Evolutionary conservation across 2,113 vertebrate species (phyloP).

Genomic region (Orthonyx spaldingii): DNA sequence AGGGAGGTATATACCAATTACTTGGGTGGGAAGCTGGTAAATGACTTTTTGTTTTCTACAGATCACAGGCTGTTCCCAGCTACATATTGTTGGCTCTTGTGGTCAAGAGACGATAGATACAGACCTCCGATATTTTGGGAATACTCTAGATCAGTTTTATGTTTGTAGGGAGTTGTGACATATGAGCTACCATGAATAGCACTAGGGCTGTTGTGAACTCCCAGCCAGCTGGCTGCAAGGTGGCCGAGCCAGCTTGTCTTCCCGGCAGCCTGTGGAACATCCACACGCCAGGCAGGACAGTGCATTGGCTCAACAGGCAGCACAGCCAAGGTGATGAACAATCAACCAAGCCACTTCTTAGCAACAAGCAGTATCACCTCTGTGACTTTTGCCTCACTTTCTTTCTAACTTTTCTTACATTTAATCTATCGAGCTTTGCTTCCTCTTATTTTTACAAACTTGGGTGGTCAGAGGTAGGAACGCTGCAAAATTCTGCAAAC

Average conservation of each 20-base stretch:
- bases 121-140: background rate
- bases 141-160: slow-evolving; percentile 28
- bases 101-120: background rate
- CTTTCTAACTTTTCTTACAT: background rate
- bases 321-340: background rate
- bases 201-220: background rate
- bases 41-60: slow-evolving; percentile 8
- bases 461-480: background rate
- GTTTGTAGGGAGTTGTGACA: background rate
- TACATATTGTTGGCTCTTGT: background rate
- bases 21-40: slow-evolving; percentile 13
- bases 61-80: background rate
- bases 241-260: background rate
- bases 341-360: background rate
- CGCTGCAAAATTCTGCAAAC: background rate
- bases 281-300: accelerated
- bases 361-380: background rate
- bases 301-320: background rate
- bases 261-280: background rate
- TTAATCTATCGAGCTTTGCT: background rate
- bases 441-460: background rate
- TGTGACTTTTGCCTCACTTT: background rate
- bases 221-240: slow-evolving; percentile 37
- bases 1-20: background rate
- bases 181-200: background rate